Evolutionary conservation across 2,888 invertebrate genomes (phyloP), one percentile per base, ranked within the genome.

Genomic region (Metalampra italica): DNA sequence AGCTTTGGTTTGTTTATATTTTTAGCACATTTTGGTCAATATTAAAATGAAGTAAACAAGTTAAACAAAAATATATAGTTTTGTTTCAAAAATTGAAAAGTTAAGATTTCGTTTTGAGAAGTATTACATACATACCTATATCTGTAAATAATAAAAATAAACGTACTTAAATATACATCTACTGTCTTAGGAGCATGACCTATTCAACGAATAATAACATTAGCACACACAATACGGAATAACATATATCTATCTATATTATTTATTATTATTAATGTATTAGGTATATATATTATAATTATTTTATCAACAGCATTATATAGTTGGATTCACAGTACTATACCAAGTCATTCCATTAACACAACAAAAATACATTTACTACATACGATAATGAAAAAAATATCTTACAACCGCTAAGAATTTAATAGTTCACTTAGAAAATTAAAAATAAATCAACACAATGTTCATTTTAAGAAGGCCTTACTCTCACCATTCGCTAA

Each of bases 331-430:
- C 22, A 22, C 22, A 2, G 22, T 22, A 22, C 22, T 22, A 22
- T 22, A 22, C 22, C 22, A 22, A 22, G 22, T 22, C 22, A 22
- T 22, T 22, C 22, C 22, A 22, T 22, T 22, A 22, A 2, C 2
- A 22, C 5, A 22, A 22, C 22, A 22, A 22, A 22, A 22, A 22
- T 22, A 11, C 36, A 36, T 36, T 36, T 36, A 36, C 9, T 9
- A n/a, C n/a, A 9, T 36, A 52, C 43, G 45, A 40, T 5, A 46
- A 45, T 43, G 45, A 53, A 55, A 49, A 56, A 41, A 54, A 60
- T 59, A 59, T 60, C 57, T 59, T 62, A 62, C 59, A 63, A 56
- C 53, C 51, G 51, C 46, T 47, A 50, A n/a, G 29, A 40, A 40
- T 13, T 39, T 34, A 32, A 12, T 46, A 22, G 14, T 41, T 22